A percentile compares a stretch with the other conserved stretches of the same genome.
Evolutionary conservation across 2,888 invertebrate genomes (phyloP).

Genomic region (Phengaris alcon): DNA sequence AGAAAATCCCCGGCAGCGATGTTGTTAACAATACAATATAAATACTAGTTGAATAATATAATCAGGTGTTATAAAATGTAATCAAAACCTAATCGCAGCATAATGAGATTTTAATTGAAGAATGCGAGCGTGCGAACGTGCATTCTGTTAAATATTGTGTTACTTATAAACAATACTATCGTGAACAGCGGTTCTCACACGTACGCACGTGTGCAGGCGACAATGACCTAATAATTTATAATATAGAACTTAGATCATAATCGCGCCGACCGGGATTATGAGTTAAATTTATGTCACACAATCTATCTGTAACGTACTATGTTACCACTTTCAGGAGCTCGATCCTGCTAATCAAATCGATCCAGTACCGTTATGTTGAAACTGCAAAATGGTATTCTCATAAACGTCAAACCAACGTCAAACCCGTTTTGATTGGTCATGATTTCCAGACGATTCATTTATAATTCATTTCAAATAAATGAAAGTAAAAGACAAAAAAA

Average conservation of each 20-base stretch:
- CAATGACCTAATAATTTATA: not conserved
- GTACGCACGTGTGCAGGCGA: too few species aligned
- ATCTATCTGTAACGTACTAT: not conserved
- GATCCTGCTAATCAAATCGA: too few species aligned
- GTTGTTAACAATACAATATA: too few species aligned
- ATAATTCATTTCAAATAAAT: too few species aligned
- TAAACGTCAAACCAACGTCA: too few species aligned
- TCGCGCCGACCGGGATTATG: constrained; percentile 1
- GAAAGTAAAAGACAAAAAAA: too few species aligned
- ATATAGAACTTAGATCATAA: not conserved
- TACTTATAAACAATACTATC: not conserved
- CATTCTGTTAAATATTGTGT: not conserved
- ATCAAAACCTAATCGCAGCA: not conserved
- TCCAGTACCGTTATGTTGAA: too few species aligned
- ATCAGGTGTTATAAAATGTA: not conserved
- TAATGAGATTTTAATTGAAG: constrained; percentile 2
- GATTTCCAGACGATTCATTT: too few species aligned
- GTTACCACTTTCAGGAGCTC: not conserved
- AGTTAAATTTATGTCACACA: not conserved
- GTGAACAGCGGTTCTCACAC: not conserved
- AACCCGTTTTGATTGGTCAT: too few species aligned
- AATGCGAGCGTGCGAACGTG: not conserved
- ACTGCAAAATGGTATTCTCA: too few species aligned
- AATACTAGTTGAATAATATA: not conserved
- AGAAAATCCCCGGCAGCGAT: too few species aligned